Base-by-base conservation (phyloP, 2,113 vertebrate species). In the Sinosuthora webbiana region DNA sequence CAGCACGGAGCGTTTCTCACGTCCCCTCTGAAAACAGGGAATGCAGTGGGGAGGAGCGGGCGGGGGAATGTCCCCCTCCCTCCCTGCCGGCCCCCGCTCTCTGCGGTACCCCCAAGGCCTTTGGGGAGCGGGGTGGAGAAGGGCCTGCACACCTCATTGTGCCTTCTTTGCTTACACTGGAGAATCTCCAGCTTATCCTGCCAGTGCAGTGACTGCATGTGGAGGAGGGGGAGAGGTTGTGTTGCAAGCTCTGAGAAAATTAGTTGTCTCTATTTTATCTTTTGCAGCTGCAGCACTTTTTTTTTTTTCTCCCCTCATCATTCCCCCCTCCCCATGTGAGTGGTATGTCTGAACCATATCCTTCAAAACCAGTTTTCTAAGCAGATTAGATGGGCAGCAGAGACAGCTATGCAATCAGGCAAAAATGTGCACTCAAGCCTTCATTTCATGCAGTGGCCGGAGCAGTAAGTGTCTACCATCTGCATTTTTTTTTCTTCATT, bases 311-410 rank as follows among this genome's bases (percentile, higher is more conserved):
- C 83, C 83, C 70, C 55, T 47, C 92, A 78, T 91, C 78, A 68
- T 67, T 81, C 35, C 76, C 71, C 63, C 42, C 80, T 79, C 63
- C 64, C 37, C 42, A 80, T 80, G 68, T 1, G 5, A 97, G 94
- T 94, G 91, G 95, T 96, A 91, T 97, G 97, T 97, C 97, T 97
- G 94, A 97, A 93, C 95, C 88, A 77, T 95, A 97, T 93, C 97
- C 95, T 97, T 97, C 96, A 95, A 96, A 97, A 96, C 97, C 97
- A 97, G 97, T 97, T 97, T 97, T 96, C 96, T 96, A 93, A 97
- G 94, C 83, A 97, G 97, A 95, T 97, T 95, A 97, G 97, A 97
- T 97, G 97, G 90, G 97, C 91, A 97, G 94, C 96, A 96, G 97
- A 97, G 94, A 96, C 97, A 95, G 90, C 95, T 96, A 97, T 97